Conservation (phyloP, 2,888 invertebrate genomes). For the Dynastes tityus region DNA sequence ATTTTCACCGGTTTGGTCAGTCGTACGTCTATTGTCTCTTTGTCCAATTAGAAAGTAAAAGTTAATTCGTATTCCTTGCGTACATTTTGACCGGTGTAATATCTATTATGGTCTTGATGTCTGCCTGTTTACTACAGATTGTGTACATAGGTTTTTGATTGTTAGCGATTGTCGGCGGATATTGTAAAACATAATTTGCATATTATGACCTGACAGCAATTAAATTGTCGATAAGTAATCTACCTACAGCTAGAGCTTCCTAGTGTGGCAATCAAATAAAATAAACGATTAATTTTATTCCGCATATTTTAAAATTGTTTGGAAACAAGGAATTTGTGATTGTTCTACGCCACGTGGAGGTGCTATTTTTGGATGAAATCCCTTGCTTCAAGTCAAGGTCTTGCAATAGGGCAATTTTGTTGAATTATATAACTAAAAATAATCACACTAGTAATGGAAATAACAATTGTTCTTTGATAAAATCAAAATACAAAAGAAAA, state of each 20-base stretch:
- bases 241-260: background rate
- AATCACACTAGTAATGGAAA: no score
- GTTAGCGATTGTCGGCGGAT: background rate
- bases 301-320: no score
- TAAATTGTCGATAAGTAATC: background rate
- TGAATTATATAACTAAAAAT: no score
- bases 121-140: no score
- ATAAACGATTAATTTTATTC: background rate
- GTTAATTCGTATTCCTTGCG: background rate
- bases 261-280: background rate
- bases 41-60: slow-evolving; percentile 16
- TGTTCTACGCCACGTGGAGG: no score
- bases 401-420: no score
- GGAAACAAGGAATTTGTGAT: no score
- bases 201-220: background rate
- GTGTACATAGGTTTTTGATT: background rate
- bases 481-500: no score
- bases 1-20: slow-evolving; percentile 8
- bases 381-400: no score
- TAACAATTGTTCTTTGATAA: no score
- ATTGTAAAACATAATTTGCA: slow-evolving; percentile 13
- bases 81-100: background rate
- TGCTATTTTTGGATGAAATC: no score
- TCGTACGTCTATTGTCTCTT: background rate
- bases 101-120: background rate